Base-by-base conservation (phyloP, 1,140 invertebrate genomes). In the Dinothrombium tinctorium region DNA sequence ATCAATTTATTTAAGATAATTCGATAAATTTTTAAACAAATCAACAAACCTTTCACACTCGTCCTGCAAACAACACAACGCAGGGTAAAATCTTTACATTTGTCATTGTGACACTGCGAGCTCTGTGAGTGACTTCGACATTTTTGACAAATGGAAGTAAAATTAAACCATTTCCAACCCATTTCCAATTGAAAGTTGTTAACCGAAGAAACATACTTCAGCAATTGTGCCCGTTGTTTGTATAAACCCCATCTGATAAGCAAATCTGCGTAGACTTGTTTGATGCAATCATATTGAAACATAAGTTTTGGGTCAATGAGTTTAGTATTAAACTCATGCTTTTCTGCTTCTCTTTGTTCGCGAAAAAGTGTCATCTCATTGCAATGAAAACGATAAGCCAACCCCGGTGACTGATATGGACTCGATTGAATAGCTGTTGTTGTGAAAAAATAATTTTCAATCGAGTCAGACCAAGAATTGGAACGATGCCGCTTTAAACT, bases 401-500 rank as follows among this genome's bases (percentile, higher is more conserved):
- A 8, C 14, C 19, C 15, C 8, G 22, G 17, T 9, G 28, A 29
- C 12, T 5, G 4, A 21, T 36, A n/a, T n/a, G 24, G 19, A n/a
- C 23, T 15, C 2, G 36, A 39, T 2, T 6, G 23, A 3, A 38
- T 28, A n/a, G 37, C 21, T n/a, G 22, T 29, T 17, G 51, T 48
- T 44, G 65, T n/a, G 69, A 54, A n/a, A n/a, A n/a, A n/a, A n/a
- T n/a, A n/a, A 49, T 73, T 69, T 52, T 86, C 80, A 14, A 75
- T 59, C 0, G 76, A 79, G 49, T 81, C 79, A 0, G 81, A 86
- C 69, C 80, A 83, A 1, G 78, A 84, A 56, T 77, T 83, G 11
- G 76, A 84, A n/a, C 79, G 65, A 40, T 76, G 64, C 39, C 74
- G 69, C 49, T 75, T 75, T 14, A 74, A 53, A 40, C 19, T 33